These are phyloP conservation scores for Lycaena phlaeas DNA, from an alignment of 2,888 invertebrate genomes.

Conservation along the genomic window DNA sequence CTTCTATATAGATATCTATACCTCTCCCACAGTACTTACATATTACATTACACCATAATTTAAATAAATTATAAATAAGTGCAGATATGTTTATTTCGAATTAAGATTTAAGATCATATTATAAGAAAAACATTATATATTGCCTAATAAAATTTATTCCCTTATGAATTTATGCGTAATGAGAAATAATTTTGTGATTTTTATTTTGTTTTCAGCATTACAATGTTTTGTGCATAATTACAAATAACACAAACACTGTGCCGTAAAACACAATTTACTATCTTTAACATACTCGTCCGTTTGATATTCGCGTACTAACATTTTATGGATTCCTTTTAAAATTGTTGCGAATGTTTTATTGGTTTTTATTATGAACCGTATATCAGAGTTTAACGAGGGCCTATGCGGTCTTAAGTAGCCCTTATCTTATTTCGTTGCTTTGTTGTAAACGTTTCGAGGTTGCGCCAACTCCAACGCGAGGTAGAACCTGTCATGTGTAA, in stretches of 20 bases:
- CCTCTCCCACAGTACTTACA: too few species aligned
- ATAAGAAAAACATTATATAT: too few species aligned
- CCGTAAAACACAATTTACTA: conserved; percentile 63
- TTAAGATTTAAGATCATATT: too few species aligned
- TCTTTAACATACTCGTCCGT: conserved; percentile 43
- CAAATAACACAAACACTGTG: conserved; percentile 43
- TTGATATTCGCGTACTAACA: conserved; percentile 54
- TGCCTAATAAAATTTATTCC: too few species aligned
- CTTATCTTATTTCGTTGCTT: conserved; percentile 57
- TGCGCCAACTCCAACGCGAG: conserved; percentile 20
- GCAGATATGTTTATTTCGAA: too few species aligned
- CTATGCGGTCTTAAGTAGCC: conserved; percentile 52
- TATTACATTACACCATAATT: too few species aligned
- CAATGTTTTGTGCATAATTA: conserved; percentile 43
- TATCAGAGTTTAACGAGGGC: conserved; percentile 65
- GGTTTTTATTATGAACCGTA: conserved; percentile 64
- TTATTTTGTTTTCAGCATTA: conserved; percentile 14
- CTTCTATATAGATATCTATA: too few species aligned
- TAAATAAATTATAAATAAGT: too few species aligned
- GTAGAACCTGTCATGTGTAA: conserved; percentile 9
- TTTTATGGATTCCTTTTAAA: conserved; percentile 65
- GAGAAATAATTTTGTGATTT: too few species aligned
- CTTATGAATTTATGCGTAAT: too few species aligned
- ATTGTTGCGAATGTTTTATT: conserved; percentile 70
- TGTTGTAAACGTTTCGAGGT: conserved; percentile 43